Base-by-base conservation (phyloP, 2,113 vertebrate genomes). In the Raja brachyura region DNA sequence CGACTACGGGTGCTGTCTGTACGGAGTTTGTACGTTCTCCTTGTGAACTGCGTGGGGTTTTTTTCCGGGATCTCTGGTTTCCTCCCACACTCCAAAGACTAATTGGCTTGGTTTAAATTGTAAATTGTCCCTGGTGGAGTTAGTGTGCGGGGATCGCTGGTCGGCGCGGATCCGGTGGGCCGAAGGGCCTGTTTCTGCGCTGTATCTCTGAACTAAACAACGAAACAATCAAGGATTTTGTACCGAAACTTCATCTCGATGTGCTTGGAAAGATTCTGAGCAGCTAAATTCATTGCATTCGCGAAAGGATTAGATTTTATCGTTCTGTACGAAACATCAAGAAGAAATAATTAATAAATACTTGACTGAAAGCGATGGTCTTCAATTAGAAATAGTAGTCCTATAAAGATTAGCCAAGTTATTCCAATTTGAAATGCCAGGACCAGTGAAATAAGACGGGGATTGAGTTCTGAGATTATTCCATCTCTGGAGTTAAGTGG, bases 271-370 rank as follows among this genome's bases (percentile, higher is more conserved):
- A 48, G 83, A 88, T 66, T 63, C 83, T 63, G 59, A 88, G 83
- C 28, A 63, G 59, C 83, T 18, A 59, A 63, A 28, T 88, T 88
- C 56, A 66, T 88, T 88, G 33, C 59, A 88, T 88, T 88, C 56
- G 83, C 83, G 31, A n/a, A 33, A 88, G 83, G 83, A 88, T 88
- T 88, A 63, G 83, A 88, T 88, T 88, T 88, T 88, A 88, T 88
- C 59, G 63, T 63, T 3, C 59, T 88, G 28, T 88, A 59, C 83
- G 63, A 66, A 56, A 88, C 83, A 88, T 88, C 56, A 88, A n/a
- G 63, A 88, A 88, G 59, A 88, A 66, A 88, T 88, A 88, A 88
- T 88, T 88, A 88, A 66, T 88, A 88, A 63, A 88, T 88, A 88
- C 59, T 63, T 63, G 59, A 88, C 59, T 63, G 83, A 66, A n/a